A percentile compares a stretch with the other conserved stretches of the same genome.
These are phyloP conservation scores for Eretmocerus hayati DNA, from an alignment of 2,888 invertebrate species.

Conservation along the genomic window DNA sequence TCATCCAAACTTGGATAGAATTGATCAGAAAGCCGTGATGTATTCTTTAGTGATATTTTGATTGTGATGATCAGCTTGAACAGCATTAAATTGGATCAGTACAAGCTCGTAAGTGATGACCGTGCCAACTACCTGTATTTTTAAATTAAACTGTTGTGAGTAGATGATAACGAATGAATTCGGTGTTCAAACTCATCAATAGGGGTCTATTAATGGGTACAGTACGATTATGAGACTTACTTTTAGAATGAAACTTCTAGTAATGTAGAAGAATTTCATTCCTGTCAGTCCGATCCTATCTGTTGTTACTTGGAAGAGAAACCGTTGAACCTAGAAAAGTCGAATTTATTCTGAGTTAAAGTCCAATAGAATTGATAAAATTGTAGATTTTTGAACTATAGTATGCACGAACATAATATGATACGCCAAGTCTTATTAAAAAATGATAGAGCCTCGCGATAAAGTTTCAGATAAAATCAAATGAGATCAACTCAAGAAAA, in stretches of 20 bases:
- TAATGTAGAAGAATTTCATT: conserved; percentile 54
- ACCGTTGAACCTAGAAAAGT: not conserved
- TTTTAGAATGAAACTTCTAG: conserved; percentile 52
- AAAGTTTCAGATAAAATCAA: no score
- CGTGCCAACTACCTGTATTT: conserved; percentile 53
- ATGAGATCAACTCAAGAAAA: no score
- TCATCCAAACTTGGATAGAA: no score
- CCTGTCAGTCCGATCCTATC: conserved; percentile 52
- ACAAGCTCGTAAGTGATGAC: conserved; percentile 60
- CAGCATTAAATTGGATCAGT: conserved; percentile 52
- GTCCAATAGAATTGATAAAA: no score
- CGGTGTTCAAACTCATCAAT: not conserved
- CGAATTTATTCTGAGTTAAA: no score
- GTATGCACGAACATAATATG: no score
- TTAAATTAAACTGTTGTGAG: not conserved
- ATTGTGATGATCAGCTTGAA: conserved; percentile 45
- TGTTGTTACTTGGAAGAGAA: conserved; percentile 34
- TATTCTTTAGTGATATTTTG: no score
- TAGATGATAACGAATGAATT: not conserved
- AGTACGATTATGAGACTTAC: no score
- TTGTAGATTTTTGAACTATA: no score
- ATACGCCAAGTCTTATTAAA: no score
- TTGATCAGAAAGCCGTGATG: no score
- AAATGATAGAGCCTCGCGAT: no score
- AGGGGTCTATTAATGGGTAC: not conserved